Evolutionary conservation across 2,113 vertebrate species (phyloP), one percentile per base, ranked within the genome.

Genomic region (Lasiurus borealis): DNA sequence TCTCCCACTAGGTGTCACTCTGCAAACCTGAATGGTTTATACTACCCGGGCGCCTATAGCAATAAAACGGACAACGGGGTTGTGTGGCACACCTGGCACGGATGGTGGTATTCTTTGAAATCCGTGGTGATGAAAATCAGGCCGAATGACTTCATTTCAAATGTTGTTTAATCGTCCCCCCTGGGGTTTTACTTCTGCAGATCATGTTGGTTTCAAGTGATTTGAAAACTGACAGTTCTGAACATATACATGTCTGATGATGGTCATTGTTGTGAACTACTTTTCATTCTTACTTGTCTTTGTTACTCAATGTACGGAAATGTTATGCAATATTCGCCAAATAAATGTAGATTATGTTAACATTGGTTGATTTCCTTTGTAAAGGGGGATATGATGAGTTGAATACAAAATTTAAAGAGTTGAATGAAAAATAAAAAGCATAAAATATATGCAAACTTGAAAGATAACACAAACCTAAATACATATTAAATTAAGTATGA

Each of bases 31-130:
- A 99, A 99, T 46, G 99, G 99, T 4, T 40, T 98, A 1, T 99
- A 99, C 98, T 98, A 99, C 96, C 88, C 19, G 0, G 99, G 99
- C 8, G 97, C 99, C 48, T 99, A 99, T 84, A 98, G 97, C 0
- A 98, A 98, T 4, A 2, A 96, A 14, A 99, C 99, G 0, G 99
- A 99, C 94, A 98, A 99, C 1, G 99, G 99, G 11, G 94, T 99
- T 29, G 98, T 99, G 50, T 99, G 99, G 99, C 99, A 99, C 96
- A 98, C 99, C 8, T 99, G 99, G 99, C 99, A 98, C 31, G 99
- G 99, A 7, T 99, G 99, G 99, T 99, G 99, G 99, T 99, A 99
- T 97, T 99, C 99, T 21, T 97, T 99, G 90, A 99, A 99, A 98
- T 99, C 98, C 18, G 99, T 98, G 72, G 96, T 98, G 95, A 99